Base-by-base conservation (phyloP, 2,113 vertebrate genomes). In the Orycteropus afer region DNA sequence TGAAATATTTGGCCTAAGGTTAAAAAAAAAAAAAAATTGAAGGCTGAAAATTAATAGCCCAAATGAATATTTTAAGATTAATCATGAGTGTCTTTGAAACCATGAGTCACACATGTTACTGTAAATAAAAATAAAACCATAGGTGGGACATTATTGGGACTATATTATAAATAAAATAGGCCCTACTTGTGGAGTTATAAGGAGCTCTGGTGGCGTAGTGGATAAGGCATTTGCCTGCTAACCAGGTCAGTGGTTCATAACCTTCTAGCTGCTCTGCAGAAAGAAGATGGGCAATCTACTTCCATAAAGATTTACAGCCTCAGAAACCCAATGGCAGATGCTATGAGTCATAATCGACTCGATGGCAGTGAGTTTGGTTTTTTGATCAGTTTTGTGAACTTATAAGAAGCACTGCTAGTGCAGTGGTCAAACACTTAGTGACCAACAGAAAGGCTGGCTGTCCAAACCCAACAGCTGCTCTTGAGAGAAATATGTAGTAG, bases 111-210 rank as follows among this genome's bases (percentile, higher is more conserved):
- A 53, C 45, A 67, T n/a, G 53, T 57, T 53, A 80, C 20, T 89
- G 12, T 79, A 45, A 23, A 23, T 61, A 42, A 51, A 87, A 87
- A 45, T 5, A 83, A 51, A 20, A 17, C 27, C 10, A 55, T 74
- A 86, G 20, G 17, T 27, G 67, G n/a, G 85, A 82, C 51, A 69
- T 90, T 79, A 94, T 12, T 89, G 20, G 63, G 51, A 79, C 37
- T 53, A 78, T 27, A 76, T 91, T 67, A 63, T 89, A 88, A 92
- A 88, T 83, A 83, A 93, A 93, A 63, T 27, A 86, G 49, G 47
- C 61, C n/a, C 49, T 84, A 29, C 14, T 77, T 63, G 12, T 25
- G 73, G 61, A 79, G 51, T 73, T 88, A 61, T 71, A 83, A 92
- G 9, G 63, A 67, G 32, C 27, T 13, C 63, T 67, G 34, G 63